phyloP scores from a whole-genome alignment of 1,140 invertebrate genomes.

The Geopemphigus sp. region DNA sequence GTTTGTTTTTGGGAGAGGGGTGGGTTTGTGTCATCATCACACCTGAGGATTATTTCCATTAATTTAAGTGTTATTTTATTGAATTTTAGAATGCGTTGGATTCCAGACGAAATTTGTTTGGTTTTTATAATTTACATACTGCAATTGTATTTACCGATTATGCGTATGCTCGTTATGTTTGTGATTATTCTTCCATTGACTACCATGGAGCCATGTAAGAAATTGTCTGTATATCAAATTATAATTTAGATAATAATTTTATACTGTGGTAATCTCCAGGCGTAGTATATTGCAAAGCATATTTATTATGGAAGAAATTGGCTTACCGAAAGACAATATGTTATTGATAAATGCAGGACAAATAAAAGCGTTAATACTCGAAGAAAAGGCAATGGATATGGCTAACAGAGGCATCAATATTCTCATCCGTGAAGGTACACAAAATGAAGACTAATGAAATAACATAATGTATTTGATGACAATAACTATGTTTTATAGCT shows the following conservation, averaged over 20 bases:
- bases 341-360: conserved; percentile 83
- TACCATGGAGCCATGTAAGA: conserved; percentile 72
- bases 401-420: not conserved
- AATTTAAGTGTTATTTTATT: not conserved
- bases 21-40: too few species aligned
- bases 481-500: not conserved
- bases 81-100: conserved; percentile 68
- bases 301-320: conserved; percentile 74
- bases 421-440: not conserved
- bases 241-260: not conserved
- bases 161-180: conserved; percentile 86
- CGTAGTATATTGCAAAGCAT: conserved; percentile 59
- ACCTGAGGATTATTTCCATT: not conserved
- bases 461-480: not conserved
- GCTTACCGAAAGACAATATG: conserved; percentile 77
- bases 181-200: conserved; percentile 83
- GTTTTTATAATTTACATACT: conserved; percentile 78
- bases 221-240: not conserved
- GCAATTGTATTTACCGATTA: conserved; percentile 86
- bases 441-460: not conserved
- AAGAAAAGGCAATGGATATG: conserved; percentile 86
- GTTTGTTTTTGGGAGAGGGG: not conserved
- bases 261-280: not conserved
- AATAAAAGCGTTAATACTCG: conserved; percentile 86
- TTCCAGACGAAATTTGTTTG: conserved; percentile 75